Evolutionary conservation across 2,113 vertebrate species (phyloP), one percentile per base, ranked within the genome.

Genomic region (Oplegnathus fasciatus): DNA sequence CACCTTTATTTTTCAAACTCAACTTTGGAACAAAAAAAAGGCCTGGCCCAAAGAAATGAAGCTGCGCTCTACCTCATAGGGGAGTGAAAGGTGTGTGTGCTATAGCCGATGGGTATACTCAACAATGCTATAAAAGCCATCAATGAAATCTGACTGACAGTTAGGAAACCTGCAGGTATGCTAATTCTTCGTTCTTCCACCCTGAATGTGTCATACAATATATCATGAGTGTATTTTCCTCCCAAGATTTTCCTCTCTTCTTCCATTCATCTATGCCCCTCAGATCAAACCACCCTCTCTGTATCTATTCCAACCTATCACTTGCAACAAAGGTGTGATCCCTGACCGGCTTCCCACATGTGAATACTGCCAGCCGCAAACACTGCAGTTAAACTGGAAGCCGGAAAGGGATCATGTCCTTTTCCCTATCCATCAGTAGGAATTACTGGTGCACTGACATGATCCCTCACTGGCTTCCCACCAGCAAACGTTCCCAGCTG

Each of bases 1-100:
- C 80, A 76, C 78, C 65, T 84, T 90, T 85, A 84, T 68, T 88
- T 91, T 83, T 91, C 75, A 83, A 78, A 84, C 80, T 82, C 24
- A 13, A 75, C 81, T 79, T 72, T 75, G 37, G 55, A 83, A 82
- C 18, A 87, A 54, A 67, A 73, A 75, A 52, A 78, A 34, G 17
- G 4, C 37, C 65, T 48, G 28, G 32, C 7, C 65, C 5, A n/a
- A 30, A 74, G 40, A 82, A 86, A 78, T 57, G 22, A 75, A 83
- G 52, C 50, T 32, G 26, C 7, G 9, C 46, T 62, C 73, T 14
- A 46, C 66, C 28, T 68, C 34, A 52, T 17, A 9, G 37, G 75
- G 55, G 60, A 85, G 40, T 72, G 50, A 64, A 50, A 85, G 32
- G 28, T 78, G 37, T 77, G 37, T 77, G 81, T 75, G 72, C 58